Base-by-base conservation (phyloP, 2,888 invertebrate species). In the Pogonocherus hispidulus region DNA sequence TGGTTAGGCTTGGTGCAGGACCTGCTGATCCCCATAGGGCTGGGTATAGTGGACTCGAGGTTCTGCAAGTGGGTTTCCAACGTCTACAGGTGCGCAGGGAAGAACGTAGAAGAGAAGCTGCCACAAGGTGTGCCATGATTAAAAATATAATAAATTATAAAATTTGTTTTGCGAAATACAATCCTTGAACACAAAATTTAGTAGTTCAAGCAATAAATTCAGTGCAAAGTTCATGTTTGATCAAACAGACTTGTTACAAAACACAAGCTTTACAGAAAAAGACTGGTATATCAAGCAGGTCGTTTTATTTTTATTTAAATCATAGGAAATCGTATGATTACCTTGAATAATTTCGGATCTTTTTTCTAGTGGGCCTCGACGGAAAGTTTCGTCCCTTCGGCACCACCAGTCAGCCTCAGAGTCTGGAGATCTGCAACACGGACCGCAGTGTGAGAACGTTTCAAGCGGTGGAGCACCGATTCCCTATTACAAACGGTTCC, bases 401-500 rank as follows among this genome's bases (percentile, higher is more conserved):
- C 75, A 84, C 81, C n/a, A 56, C 71, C 35, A 84, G 83, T 55
- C 85, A 84, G 63, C 83, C 84, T 0, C 85, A 85, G 69, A 85
- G 84, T 66, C 73, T 85, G 62, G 85, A 85, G 70, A 74, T 82
- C 11, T 70, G 71, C 52, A 80, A 79, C 67, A 78, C 80, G 74
- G 69, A 71, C 63, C 67, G 67, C 66, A 81, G 32, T 63, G 71
- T 59, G 41, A 77, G 57, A 64, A 83, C 83, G 66, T 78, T 86
- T 67, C 84, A 86, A 73, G 84, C 85, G 70, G 85, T 87, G 37
- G 87, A 87, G 55, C 86, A 88, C 63, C 87, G 89, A 77, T 89
- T 90, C 80, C 89, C 89, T 5, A 86, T 90, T 70, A 89, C 89
- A 18, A 89, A 89, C 77, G 89, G 89, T 44, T 89, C 89, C 6